Evolutionary conservation across 2,797 vertebrate genomes (phyloP).

Genomic region (Galago senegalensis): DNA sequence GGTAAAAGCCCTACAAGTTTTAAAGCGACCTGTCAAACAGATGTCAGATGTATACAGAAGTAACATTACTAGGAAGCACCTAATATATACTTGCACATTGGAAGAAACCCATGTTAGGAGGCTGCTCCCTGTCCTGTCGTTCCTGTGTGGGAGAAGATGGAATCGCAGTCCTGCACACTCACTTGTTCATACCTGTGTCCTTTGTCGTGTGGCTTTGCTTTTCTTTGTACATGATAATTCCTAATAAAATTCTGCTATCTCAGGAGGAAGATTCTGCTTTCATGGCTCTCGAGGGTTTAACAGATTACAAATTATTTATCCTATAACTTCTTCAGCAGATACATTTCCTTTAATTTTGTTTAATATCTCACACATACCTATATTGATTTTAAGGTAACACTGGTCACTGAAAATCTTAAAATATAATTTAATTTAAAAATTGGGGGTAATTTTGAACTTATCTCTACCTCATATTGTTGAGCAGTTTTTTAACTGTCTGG

Average conservation of each 20-base stretch:
- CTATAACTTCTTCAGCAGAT: conserved; percentile 12
- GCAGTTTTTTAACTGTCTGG: background rate
- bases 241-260: background rate
- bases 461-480: background rate
- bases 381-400: background rate
- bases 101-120: background rate
- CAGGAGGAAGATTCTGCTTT: background rate
- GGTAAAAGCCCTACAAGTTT: background rate
- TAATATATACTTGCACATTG: accelerated
- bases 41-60: accelerated
- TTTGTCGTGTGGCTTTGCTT: background rate
- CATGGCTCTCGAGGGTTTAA: background rate
- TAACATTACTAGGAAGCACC: background rate
- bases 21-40: background rate
- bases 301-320: conserved; percentile 36
- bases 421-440: background rate
- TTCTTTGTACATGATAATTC: background rate
- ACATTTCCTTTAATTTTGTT: conserved; percentile 38
- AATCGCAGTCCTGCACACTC: background rate
- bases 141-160: background rate
- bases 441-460: background rate
- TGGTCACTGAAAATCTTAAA: background rate
- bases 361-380: background rate
- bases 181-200: no score
- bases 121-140: background rate